Evolutionary conservation across 1,140 invertebrate species (phyloP).

Genomic region (Leptopilina clavipes): DNA sequence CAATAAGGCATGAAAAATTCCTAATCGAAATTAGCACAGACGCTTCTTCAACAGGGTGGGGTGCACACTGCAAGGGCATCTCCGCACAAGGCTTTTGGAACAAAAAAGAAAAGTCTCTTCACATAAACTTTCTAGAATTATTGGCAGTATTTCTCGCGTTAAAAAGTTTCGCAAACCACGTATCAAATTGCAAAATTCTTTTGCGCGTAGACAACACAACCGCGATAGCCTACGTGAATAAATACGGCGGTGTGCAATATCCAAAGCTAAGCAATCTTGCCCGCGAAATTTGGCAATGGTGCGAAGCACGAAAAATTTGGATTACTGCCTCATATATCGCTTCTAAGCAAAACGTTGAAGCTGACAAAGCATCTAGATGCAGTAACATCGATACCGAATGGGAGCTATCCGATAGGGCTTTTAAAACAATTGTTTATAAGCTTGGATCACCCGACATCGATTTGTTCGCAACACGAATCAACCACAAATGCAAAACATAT

Average conservation of each 20-base stretch:
- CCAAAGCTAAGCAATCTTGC: conserved; percentile 40
- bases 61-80: conserved; percentile 4
- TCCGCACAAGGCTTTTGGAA: conserved; percentile 41
- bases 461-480: conserved; percentile 38
- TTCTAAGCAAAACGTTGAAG: conserved; percentile 49
- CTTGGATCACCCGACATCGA: conserved; percentile 28
- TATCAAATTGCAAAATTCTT: conserved; percentile 41
- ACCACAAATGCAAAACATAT: conserved; percentile 37
- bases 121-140: conserved; percentile 43
- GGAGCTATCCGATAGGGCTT: conserved; percentile 39
- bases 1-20: background rate
- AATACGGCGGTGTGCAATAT: conserved; percentile 50
- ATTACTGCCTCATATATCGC: conserved; percentile 45
- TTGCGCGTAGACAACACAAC: conserved; percentile 57
- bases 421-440: conserved; percentile 29
- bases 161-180: conserved; percentile 39
- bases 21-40: conserved; percentile 38
- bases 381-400: conserved; percentile 37
- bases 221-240: conserved; percentile 52
- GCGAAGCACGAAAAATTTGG: conserved; percentile 46
- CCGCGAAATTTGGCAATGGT: conserved; percentile 48
- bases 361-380: conserved; percentile 34
- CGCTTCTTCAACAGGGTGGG: conserved; percentile 41
- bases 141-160: conserved; percentile 35
- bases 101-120: background rate